phyloP scores from a whole-genome alignment of 2,797 vertebrate genomes.

The Anguilla anguilla region DNA sequence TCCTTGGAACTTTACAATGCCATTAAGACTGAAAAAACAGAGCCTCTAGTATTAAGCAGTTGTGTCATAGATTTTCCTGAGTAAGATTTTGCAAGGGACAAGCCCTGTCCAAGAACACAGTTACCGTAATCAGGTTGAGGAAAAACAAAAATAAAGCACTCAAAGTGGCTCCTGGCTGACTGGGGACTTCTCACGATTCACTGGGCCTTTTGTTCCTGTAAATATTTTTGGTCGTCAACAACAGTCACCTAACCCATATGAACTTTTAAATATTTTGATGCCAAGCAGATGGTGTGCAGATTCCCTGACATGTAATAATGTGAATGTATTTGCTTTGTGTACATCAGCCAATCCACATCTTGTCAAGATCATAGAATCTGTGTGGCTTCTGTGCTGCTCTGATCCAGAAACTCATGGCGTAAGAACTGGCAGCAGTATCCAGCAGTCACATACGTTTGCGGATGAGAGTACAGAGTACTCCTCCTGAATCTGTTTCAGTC shows the following conservation, averaged over 20 bases:
- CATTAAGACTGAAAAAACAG: background rate
- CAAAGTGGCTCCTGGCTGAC: conserved; percentile 15
- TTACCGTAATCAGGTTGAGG: conserved; percentile 17
- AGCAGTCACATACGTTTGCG: background rate
- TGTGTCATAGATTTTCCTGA: background rate
- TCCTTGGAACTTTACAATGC: background rate
- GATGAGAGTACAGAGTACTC: background rate
- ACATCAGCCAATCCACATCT: background rate
- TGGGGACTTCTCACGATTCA: conserved; percentile 22
- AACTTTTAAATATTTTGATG: background rate
- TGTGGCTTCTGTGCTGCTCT: background rate
- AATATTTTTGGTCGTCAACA: conserved; percentile 12
- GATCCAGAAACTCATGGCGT: background rate
- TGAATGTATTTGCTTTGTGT: background rate
- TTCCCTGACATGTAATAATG: background rate
- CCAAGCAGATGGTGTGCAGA: background rate
- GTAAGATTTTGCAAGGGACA: background rate
- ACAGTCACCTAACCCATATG: background rate
- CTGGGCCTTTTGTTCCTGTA: conserved; percentile 12
- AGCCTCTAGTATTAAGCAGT: conserved; percentile 5
- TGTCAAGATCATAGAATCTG: background rate
- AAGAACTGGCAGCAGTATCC: background rate
- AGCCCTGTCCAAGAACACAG: conserved; percentile 11
- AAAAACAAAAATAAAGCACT: background rate
- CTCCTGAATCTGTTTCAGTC: background rate